Conservation (phyloP, 2,113 vertebrate genomes). For the Hemiprocne comata region DNA sequence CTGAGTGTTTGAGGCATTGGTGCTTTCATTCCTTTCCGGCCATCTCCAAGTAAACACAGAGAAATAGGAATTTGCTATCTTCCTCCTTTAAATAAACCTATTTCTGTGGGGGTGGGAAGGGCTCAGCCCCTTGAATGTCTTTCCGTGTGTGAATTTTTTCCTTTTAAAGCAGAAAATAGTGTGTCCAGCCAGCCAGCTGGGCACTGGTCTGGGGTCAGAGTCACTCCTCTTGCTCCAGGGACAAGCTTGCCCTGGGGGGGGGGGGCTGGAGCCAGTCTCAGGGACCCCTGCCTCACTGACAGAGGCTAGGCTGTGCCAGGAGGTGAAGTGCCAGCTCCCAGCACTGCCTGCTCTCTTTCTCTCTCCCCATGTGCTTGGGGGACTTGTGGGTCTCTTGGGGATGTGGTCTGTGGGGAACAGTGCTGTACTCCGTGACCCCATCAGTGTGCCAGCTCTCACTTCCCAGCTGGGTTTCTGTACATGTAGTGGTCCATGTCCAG, state of each 20-base stretch:
- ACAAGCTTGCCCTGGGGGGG: background rate
- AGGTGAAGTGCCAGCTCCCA: background rate
- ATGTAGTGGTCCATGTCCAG: background rate
- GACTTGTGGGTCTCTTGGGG: background rate
- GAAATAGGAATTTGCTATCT: slow-evolving; percentile 62
- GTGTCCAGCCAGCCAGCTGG: background rate
- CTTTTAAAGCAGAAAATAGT: slow-evolving; percentile 61
- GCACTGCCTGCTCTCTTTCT: background rate
- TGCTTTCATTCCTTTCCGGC: slow-evolving; percentile 58
- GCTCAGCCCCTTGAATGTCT: background rate
- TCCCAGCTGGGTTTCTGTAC: background rate
- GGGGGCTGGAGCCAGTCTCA: background rate
- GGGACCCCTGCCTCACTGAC: background rate
- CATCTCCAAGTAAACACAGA: slow-evolving; percentile 67
- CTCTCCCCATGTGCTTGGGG: accelerated
- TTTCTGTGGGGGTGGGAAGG: slow-evolving; percentile 46
- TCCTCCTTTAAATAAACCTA: slow-evolving; percentile 61
- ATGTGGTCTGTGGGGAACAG: no score
- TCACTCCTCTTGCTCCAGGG: accelerated
- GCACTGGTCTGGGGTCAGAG: background rate
- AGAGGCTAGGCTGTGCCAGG: background rate
- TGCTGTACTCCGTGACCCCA: background rate
- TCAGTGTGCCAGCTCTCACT: accelerated
- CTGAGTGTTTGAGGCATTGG: background rate
- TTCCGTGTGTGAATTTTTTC: slow-evolving; percentile 37